Conservation (phyloP, 2,113 vertebrate genomes). For the Lagopus muta region DNA sequence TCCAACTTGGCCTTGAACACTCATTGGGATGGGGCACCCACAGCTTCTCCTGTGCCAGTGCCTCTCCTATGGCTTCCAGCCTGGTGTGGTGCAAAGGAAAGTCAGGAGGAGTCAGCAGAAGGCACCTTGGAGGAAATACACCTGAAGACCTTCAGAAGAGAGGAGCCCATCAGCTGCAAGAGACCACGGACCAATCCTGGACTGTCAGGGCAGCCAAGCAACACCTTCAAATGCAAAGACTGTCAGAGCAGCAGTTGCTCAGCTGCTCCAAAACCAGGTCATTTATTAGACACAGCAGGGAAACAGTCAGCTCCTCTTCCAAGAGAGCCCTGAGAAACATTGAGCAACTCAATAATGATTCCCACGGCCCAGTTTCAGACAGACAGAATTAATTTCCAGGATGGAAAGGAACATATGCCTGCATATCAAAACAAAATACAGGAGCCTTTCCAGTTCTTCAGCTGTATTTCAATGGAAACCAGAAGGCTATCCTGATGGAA, state of each 20-base stretch:
- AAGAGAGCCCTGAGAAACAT: conserved; percentile 40
- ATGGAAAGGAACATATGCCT: conserved; percentile 57
- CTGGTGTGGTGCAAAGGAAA: background rate
- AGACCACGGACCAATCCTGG: background rate
- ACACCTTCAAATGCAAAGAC: background rate
- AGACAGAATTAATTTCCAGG: conserved; percentile 54
- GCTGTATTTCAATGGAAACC: conserved; percentile 44
- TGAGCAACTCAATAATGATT: conserved; percentile 38
- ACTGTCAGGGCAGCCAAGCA: background rate
- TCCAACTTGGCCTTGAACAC: too few relatives aligned
- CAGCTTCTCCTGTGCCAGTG: too few relatives aligned
- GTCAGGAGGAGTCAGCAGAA: background rate
- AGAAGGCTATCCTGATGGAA: conserved; percentile 39
- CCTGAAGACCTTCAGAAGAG: background rate
- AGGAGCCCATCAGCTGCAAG: background rate
- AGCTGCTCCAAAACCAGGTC: conserved; percentile 29
- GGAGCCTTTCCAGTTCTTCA: conserved; percentile 41
- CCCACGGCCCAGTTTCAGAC: background rate
- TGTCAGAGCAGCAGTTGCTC: background rate
- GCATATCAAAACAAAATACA: conserved; percentile 59
- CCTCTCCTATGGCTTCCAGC: background rate
- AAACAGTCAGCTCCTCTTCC: conserved; percentile 11
- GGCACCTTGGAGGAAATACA: background rate
- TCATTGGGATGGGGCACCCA: too few relatives aligned
- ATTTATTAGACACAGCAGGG: conserved; percentile 11